Evolutionary conservation across 2,113 vertebrate genomes (phyloP).

Genomic region (Dolichotis patagonum): DNA sequence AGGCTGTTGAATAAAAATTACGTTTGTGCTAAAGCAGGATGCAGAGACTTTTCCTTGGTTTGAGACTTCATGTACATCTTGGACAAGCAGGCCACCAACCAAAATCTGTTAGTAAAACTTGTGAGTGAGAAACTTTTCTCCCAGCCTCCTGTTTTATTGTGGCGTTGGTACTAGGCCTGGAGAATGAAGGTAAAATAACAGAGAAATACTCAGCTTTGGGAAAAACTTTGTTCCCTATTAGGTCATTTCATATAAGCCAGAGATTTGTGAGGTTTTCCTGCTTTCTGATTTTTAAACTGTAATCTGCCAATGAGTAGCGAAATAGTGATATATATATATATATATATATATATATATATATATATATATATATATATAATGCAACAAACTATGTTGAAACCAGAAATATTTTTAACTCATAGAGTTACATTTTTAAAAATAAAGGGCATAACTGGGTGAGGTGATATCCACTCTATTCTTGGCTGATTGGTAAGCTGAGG

Average conservation of each 20-base stretch:
- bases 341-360: no score
- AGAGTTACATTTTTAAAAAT: not conserved
- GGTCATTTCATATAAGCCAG: not conserved
- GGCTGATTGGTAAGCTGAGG: not conserved
- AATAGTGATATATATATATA: not conserved
- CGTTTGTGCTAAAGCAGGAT: not conserved
- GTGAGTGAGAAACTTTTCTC: not conserved
- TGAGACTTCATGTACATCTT: not conserved
- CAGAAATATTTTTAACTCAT: not conserved
- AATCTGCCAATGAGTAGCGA: not conserved
- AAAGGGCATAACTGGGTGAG: not conserved
- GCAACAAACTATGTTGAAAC: slow-evolving; percentile 2
- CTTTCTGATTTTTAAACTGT: not conserved
- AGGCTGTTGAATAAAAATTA: not conserved
- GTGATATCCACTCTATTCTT: not conserved
- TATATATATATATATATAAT: not conserved
- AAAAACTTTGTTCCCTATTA: not conserved
- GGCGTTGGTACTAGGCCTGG: not conserved
- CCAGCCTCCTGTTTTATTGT: not conserved
- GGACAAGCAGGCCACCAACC: not conserved
- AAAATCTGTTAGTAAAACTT: not conserved
- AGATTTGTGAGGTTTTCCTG: not conserved
- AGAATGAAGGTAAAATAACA: not conserved
- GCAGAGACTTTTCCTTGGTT: not conserved
- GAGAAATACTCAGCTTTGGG: not conserved